Base-by-base conservation (phyloP, 35 echinoderm and acorn worm species). In the Ophioderma brevispina region DNA sequence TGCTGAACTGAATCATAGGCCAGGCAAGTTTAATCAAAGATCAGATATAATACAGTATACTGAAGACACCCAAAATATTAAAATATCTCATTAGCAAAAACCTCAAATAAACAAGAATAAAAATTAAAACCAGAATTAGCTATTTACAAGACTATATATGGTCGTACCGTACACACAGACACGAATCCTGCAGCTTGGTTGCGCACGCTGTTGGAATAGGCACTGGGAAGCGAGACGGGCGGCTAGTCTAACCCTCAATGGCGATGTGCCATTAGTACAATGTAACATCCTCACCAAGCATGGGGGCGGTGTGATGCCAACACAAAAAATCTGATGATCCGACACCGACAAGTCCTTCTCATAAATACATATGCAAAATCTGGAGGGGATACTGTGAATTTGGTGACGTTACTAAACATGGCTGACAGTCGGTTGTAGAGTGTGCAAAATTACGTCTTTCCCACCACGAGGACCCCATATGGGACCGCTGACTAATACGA, bases 121-220 rank as follows among this genome's bases (percentile, higher is more conserved):
- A 46, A 46, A 46, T 8, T 46, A 46, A 46, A 46, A 17, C 41
- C 17, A 70, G 10, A 8, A 70, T 4, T 13, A 4, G 17, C 41
- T n/a, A 46, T n/a, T 17, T 8, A 46, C 4, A 46, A 46, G 41
- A 17, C 41, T 46, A 46, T 46, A 46, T 46, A 46, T 46, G 41
- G 41, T 70, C 59, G n/a, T 70, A n/a, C 59, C 59, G 59, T 70
- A 70, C 2, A 70, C 59, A 70, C 59, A 70, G n/a, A 70, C 59
- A n/a, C n/a, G n/a, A 18, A 70, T 18, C 59, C 59, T 18, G 23
- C 59, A 70, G 2, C 6, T 25, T 15, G 59, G 1, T 70, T 70
- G 59, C 1, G 2, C 10, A 25, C 59, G n/a, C 59, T 70, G 15
- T 6, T 70, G 59, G 23, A 70, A 70, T 25, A 6, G 59, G 59